Base-by-base conservation (phyloP, 2,797 vertebrate species). In the Xenops minutus region DNA sequence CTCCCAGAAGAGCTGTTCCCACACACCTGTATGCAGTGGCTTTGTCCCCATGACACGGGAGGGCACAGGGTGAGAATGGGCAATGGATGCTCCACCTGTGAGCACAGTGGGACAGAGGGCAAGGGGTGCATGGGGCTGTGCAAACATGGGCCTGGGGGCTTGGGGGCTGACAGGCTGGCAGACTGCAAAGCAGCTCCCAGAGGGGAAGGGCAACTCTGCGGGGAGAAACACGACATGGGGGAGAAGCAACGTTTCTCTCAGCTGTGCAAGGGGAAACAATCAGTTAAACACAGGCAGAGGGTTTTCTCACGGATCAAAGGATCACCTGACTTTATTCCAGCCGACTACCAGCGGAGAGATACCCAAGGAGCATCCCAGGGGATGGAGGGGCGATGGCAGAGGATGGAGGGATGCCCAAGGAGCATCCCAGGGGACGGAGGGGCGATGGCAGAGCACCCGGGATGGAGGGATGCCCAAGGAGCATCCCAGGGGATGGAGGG, bases 1-100 rank as follows among this genome's bases (percentile, higher is more conserved):
- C 41, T 51, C 30, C 26, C 1, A 10, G 43, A 37, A 48, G 44
- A n/a, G 61, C 49, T 14, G 26, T 4, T 64, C 61, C 26, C 2
- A 7, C 54, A 19, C 5, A 9, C 20, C 30, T 5, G 48, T 48
- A 3, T 0, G 6, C 5, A 3, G 55, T 0, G 0, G 27, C 49
- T 75, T n/a, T 2, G 2, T 49, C 61, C 21, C 0, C 0, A 20
- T 0, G 0, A 30, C 37, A 29, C 19, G 20, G 24, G 10, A 63
- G 9, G 79, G 44, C 19, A 75, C 6, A 39, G 44, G 51, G 30
- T 8, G 11, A 41, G 51, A 63, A 41, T 0, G 0, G 30, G 56
- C 69, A 46, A 23, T 10, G 37, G 56, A 30, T 63, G 15, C 49
- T 52, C 27, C 56, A 52, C 9, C 15, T 3, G 10, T 23, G 30